A percentile compares a stretch with the other conserved stretches of the same genome.
phyloP scores from a whole-genome alignment of 2,113 vertebrate genomes.

The Chamaetylas fuelleborni region DNA sequence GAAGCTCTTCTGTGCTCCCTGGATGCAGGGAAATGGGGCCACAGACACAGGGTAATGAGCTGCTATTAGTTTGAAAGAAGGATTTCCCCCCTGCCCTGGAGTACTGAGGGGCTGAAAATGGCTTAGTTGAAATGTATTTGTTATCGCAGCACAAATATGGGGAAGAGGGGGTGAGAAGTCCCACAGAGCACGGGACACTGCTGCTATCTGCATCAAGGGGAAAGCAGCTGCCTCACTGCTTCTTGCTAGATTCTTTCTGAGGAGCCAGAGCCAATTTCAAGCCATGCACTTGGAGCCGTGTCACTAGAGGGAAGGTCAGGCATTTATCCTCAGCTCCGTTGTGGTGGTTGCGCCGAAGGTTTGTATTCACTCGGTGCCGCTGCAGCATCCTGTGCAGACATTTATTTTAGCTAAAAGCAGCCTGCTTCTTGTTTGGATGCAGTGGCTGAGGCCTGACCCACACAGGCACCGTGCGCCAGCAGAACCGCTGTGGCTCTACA shows the following conservation, averaged over 20 bases:
- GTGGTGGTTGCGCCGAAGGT: not conserved
- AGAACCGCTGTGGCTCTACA: accelerated
- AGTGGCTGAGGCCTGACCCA: not conserved
- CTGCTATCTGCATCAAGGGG: not conserved
- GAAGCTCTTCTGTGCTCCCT: not conserved
- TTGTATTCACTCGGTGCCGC: not conserved
- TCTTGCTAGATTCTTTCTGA: not conserved
- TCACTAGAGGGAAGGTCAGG: not conserved
- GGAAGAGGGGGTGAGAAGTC: not conserved
- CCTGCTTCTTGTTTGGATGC: not conserved
- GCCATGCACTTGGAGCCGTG: not conserved
- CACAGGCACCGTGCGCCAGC: accelerated
- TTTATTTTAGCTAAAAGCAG: slow-evolving; percentile 16
- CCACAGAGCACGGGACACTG: not conserved
- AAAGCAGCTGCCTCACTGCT: not conserved
- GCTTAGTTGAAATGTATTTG: not conserved
- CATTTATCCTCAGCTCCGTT: not conserved
- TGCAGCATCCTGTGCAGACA: slow-evolving; percentile 41
- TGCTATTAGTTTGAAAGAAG: not conserved
- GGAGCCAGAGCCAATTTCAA: not conserved
- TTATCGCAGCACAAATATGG: accelerated
- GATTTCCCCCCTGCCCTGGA: accelerated
- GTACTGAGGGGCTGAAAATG: not conserved
- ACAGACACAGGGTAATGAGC: not conserved
- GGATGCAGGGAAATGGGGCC: not conserved